Evolutionary conservation across 2,797 vertebrate species (phyloP), one percentile per base, ranked within the genome.

Genomic region (Coranthus polyacanthus): DNA sequence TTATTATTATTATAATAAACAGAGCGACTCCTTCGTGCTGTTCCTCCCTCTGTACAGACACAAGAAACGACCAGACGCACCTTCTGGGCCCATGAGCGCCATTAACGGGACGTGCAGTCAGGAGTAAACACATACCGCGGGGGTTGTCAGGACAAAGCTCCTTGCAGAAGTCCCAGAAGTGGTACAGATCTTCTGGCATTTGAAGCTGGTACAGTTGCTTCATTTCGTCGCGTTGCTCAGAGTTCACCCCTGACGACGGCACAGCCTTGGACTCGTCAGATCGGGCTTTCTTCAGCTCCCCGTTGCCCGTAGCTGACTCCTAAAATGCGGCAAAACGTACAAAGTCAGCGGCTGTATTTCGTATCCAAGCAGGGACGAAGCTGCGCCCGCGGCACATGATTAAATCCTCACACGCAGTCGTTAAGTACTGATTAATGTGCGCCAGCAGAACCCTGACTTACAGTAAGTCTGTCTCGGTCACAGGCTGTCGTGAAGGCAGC

Each of bases 131-230:
- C 90, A 65, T 89, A 99, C 98, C 96, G 77, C 91, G 79, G 11
- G 97, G 96, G 57, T 93, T 90, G 39, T 95, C 94, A 10, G 95
- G 89, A 73, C 92, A 78, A 50, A 97, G 90, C 0, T 93, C 92
- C 65, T 94, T 92, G 89, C 97, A 99, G 82, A 99, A 96, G 53
- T 94, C 94, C 98, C 98, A 99, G 59, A 99, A 97, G 49, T 96
- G 94, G 71, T 95, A 98, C 75, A 98, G 95, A 75, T 99, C 97
- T 62, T 96, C 95, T 20, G 97, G 97, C 89, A 98, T 93, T 4
- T 89, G 88, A 26, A 99, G 94, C 18, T 74, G 90, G 77, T 98
- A 98, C 37, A 94, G 91, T 3, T 66, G 80, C 85, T 94, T 84
- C 17, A 96, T 87, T 78, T 98, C 96, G 68, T 94, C 93, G 1